phyloP scores from a whole-genome alignment of 1,140 invertebrate genomes.

The Lerema accius region DNA sequence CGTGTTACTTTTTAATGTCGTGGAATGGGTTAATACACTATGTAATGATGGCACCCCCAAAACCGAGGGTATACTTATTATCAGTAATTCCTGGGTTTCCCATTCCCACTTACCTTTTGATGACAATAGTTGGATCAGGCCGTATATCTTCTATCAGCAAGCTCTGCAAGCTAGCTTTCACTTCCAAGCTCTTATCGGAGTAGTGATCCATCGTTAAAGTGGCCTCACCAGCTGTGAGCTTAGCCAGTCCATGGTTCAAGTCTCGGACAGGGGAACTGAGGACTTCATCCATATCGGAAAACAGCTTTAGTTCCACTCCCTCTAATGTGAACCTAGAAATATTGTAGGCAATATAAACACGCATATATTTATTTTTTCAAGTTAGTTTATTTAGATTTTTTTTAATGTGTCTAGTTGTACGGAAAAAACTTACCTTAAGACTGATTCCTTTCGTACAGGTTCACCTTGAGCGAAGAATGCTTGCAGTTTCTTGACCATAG shows the following conservation, averaged over 20 bases:
- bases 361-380: too few relatives aligned
- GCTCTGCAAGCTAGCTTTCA: slow-evolving; percentile 88
- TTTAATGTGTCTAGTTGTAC: too few relatives aligned
- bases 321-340: slow-evolving; percentile 85
- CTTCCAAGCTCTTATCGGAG: slow-evolving; percentile 87
- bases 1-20: too few relatives aligned
- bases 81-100: too few relatives aligned
- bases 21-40: too few relatives aligned
- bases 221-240: slow-evolving; percentile 88
- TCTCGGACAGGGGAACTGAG: slow-evolving; percentile 90
- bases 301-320: slow-evolving; percentile 87
- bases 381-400: background rate
- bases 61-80: too few relatives aligned
- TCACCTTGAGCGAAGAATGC: slow-evolving; percentile 89
- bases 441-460: slow-evolving; percentile 84
- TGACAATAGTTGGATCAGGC: slow-evolving; percentile 84
- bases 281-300: slow-evolving; percentile 89
- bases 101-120: slow-evolving; percentile 87
- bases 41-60: too few relatives aligned
- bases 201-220: slow-evolving; percentile 85
- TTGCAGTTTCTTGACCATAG: slow-evolving; percentile 87
- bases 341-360: background rate
- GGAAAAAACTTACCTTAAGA: slow-evolving; percentile 65
- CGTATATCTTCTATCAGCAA: slow-evolving; percentile 89
- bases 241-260: slow-evolving; percentile 88